Conservation (phyloP, 2,888 invertebrate species). For the Xanthia icteritia region DNA sequence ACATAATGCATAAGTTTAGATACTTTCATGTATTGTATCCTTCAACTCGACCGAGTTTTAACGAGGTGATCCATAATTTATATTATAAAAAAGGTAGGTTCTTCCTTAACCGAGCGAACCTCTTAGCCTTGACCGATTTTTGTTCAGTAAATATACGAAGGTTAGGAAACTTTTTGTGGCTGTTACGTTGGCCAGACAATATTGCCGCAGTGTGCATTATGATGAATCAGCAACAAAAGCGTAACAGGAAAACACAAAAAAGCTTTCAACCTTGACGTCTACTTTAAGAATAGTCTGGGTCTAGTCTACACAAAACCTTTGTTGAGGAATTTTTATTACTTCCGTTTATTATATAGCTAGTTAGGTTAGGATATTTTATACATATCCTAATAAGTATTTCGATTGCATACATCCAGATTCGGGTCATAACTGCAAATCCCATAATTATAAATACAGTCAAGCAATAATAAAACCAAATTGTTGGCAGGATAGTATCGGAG, state of each 20-base stretch:
- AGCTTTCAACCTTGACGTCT: slow-evolving; percentile 33
- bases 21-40: not conserved
- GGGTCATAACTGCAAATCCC: not conserved
- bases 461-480: slow-evolving; percentile 59
- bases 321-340: slow-evolving; percentile 7
- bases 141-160: slow-evolving; percentile 34
- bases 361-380: not conserved
- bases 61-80: not conserved
- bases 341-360: slow-evolving; percentile 9
- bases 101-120: slow-evolving; percentile 22
- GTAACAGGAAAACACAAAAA: slow-evolving; percentile 14
- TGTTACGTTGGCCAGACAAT: slow-evolving; percentile 5
- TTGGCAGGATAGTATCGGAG: slow-evolving; percentile 93
- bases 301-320: slow-evolving; percentile 8
- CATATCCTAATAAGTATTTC: not conserved
- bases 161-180: slow-evolving; percentile 35
- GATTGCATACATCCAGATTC: not conserved
- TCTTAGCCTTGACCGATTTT: slow-evolving; percentile 42
- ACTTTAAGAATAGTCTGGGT: slow-evolving; percentile 6
- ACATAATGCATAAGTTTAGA: slow-evolving; percentile 24
- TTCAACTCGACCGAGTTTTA: slow-evolving; percentile 32
- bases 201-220: slow-evolving; percentile 1
- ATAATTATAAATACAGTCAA: slow-evolving; percentile 15
- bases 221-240: slow-evolving; percentile 36
- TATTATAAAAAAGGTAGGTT: slow-evolving; percentile 10